Evolutionary conservation across 2,797 vertebrate species (phyloP).

Genomic region (Anniella stebbinsi): DNA sequence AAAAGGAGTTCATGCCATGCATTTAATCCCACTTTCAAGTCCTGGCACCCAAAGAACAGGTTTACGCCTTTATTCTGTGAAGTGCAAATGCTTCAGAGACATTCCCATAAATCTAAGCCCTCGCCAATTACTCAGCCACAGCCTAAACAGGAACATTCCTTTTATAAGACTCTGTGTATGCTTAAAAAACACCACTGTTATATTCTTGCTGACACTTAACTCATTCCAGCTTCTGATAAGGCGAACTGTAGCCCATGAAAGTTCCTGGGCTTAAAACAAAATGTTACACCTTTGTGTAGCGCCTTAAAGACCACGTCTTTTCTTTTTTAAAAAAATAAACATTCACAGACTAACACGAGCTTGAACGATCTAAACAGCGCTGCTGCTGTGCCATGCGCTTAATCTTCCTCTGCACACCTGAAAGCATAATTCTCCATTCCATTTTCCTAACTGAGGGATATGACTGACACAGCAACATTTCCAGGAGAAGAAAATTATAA

Average conservation of each 20-base stretch:
- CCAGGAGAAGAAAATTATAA: fast-evolving
- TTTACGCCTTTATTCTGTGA: conserved; percentile 42
- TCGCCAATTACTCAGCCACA: not conserved
- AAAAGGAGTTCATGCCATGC: conserved; percentile 25
- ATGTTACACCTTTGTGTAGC: not conserved
- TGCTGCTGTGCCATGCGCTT: not conserved
- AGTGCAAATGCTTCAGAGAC: conserved; percentile 31
- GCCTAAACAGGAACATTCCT: not conserved
- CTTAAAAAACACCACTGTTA: not conserved
- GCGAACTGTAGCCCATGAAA: not conserved
- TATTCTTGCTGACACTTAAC: not conserved
- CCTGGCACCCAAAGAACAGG: conserved; percentile 3
- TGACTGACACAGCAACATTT: not conserved
- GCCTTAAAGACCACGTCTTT: not conserved
- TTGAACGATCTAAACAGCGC: not conserved
- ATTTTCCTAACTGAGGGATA: not conserved
- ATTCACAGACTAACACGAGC: not conserved
- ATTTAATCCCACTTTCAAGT: conserved; percentile 30
- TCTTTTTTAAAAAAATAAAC: not conserved
- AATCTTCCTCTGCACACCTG: not conserved
- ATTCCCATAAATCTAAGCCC: fast-evolving
- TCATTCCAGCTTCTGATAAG: not conserved
- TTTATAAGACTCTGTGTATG: not conserved
- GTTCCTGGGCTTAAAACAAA: not conserved
- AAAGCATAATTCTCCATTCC: not conserved